phyloP scores from a whole-genome alignment of 2,797 vertebrate genomes.

The Echeneis naucrates region DNA sequence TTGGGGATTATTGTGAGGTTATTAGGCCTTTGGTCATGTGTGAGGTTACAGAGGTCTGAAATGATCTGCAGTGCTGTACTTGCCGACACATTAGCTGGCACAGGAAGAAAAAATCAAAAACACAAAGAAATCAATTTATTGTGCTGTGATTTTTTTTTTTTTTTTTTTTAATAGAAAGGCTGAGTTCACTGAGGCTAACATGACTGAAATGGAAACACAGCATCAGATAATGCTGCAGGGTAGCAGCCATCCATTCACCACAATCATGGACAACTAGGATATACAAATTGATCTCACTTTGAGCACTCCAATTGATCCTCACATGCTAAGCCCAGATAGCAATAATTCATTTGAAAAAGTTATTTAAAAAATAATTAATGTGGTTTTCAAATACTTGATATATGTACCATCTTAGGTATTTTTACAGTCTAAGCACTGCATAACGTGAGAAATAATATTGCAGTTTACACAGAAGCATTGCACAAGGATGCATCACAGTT shows the following conservation, averaged over 20 bases:
- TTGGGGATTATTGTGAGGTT: conserved; percentile 27
- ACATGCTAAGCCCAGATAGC: conserved; percentile 21
- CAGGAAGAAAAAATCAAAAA: conserved; percentile 75
- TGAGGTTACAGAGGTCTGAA: conserved; percentile 40
- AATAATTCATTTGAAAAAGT: conserved; percentile 21
- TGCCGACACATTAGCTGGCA: conserved; percentile 48
- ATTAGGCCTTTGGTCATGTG: conserved; percentile 32
- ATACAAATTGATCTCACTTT: conserved; percentile 62
- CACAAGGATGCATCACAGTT: conserved; percentile 38
- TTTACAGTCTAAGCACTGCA: conserved; percentile 22
- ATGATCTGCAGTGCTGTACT: conserved; percentile 45
- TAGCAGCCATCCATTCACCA: conserved; percentile 41
- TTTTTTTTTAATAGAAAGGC: no score
- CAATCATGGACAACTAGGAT: conserved; percentile 49
- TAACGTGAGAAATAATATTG: conserved; percentile 12
- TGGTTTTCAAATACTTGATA: conserved; percentile 11
- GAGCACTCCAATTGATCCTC: conserved; percentile 36
- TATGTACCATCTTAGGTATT: conserved; percentile 1
- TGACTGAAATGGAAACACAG: conserved; percentile 76
- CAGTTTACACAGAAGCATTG: conserved; percentile 12
- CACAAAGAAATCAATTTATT: conserved; percentile 72
- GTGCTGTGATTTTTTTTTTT: conserved; percentile 53
- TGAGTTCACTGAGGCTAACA: conserved; percentile 55
- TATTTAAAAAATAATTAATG: conserved; percentile 12
- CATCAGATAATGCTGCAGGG: conserved; percentile 75